A percentile compares a stretch with the other conserved stretches of the same genome.
phyloP scores from a whole-genome alignment of 1,140 invertebrate species.

The Eurosta solidaginis region DNA sequence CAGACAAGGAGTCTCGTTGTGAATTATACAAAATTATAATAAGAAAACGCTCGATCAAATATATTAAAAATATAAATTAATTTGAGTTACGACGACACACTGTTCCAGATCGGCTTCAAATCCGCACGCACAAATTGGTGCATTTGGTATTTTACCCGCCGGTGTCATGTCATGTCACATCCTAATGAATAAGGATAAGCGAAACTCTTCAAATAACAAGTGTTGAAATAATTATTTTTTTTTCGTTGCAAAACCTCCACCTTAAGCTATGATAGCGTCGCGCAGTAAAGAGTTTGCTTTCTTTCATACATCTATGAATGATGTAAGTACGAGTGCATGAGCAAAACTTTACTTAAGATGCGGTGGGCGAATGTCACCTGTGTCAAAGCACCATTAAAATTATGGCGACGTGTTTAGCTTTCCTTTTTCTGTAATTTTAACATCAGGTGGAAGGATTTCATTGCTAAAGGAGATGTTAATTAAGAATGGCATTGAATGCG shows the following conservation, averaged over 20 bases:
- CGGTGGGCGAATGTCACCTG: slow-evolving; percentile 1
- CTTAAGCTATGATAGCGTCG: background rate
- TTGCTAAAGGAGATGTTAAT: background rate
- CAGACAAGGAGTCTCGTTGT: too few relatives aligned
- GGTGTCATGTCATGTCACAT: slow-evolving; percentile 17
- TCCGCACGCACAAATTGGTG: background rate
- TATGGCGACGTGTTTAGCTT: slow-evolving; percentile 14
- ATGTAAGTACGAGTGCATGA: background rate
- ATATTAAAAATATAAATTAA: too few relatives aligned
- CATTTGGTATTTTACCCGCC: background rate
- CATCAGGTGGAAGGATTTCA: background rate
- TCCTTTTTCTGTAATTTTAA: background rate
- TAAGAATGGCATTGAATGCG: background rate
- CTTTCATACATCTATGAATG: background rate
- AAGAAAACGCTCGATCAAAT: too few relatives aligned
- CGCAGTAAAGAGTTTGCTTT: background rate
- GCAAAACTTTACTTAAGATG: background rate
- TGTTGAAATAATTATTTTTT: background rate
- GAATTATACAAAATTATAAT: too few relatives aligned
- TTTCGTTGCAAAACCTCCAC: background rate
- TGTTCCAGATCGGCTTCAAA: background rate
- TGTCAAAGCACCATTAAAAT: slow-evolving; percentile 15
- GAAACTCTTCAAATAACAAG: slow-evolving; percentile 14
- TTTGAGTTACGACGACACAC: too few relatives aligned
- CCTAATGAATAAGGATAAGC: slow-evolving; percentile 5